Evolutionary conservation across 2,888 invertebrate genomes (phyloP), one percentile per base, ranked within the genome.

Genomic region (Melanostoma mellinum): DNA sequence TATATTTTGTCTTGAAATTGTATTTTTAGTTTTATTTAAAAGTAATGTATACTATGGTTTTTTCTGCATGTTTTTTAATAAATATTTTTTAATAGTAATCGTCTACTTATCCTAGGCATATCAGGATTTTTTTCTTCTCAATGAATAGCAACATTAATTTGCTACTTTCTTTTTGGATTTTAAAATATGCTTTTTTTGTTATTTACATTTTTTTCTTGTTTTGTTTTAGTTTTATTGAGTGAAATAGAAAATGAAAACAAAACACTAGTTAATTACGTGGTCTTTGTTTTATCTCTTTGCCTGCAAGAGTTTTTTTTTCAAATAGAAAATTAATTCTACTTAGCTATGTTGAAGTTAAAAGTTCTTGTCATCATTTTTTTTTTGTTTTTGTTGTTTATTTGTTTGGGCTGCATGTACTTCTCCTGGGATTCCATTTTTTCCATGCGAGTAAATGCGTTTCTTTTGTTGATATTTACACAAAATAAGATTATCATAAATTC

Each of bases 371-470:
- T 46, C 32, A 52, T 20, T 67, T 55, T 33, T 2, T 40, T 65
- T 52, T 6, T 65, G 50, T 52, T 40, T 3, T 10, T 4, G 36
- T 48, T 50, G 20, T 38, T 36, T 4, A 40, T 10, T 38, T 44
- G 69, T 68, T 71, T 63, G 50, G 63, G 46, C 71, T 75, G 75
- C 80, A 71, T 58, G 32, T 63, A 44, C 52, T 58, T 20, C 65
- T 71, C 60, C 10, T 71, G 58, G 38, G 74, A 80, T 75, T 63
- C 68, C 42, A 69, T 52, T 38, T 35, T 20, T 71, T 74, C 69
- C 80, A 58, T 75, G 56, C 52, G 69, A 71, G 75, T 80, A 75
- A 80, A 80, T 75, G 75, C 80, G 40, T 63, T 80, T 74, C 30
- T 46, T 61, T 78, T 68, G 38, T 44, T 67, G 53, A 36, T 53